Base-by-base conservation (phyloP, 2,888 invertebrate species). In the Nowickia ferox region DNA sequence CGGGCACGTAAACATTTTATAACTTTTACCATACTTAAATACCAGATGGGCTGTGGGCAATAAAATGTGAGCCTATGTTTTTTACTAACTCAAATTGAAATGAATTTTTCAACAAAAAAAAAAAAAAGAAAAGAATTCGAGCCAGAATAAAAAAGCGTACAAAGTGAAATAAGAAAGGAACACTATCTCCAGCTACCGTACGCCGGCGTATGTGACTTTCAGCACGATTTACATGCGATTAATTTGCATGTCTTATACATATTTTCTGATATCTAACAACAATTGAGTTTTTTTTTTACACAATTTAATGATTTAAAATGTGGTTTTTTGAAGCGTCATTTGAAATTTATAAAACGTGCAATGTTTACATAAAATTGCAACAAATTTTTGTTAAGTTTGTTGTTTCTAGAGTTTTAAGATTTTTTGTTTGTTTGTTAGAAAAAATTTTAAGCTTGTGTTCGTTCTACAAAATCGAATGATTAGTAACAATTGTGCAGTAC, bases 141-240 rank as follows among this genome's bases (percentile, higher is more conserved):
- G 13, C 38, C 11, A 38, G 38, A 53, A 53, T 9, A 15, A 2
- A 30, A 30, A 30, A 15, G 11, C 19, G 9, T 51, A 51, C 19
- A 55, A 22, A 22, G 11, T 4, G 8, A 46, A 55, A 38, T 13
- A 55, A 5, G 55, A 65, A 42, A 76, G 46, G 13, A 76, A 44
- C 30, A 66, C 15, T 46, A 15, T 19, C 42, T 22, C 1, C 51
- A 53, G 57, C 44, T 61, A 75, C 38, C 22, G 42, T 17, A 46
- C 8, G 30, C 53, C 30, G 68, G 77, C 72, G 68, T 81, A 85
- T 85, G 84, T 85, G 84, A 85, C 81, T 81, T 77, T 63, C 63
- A 81, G 84, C 84, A 84, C 84, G 84, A 84, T 81, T 85, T 63
- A 55, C 57, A 57, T 53, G 65, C 53, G 66, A 65, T 69, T 63